phyloP scores from a whole-genome alignment of 2,113 vertebrate genomes.

The Paradisaea rubra region DNA sequence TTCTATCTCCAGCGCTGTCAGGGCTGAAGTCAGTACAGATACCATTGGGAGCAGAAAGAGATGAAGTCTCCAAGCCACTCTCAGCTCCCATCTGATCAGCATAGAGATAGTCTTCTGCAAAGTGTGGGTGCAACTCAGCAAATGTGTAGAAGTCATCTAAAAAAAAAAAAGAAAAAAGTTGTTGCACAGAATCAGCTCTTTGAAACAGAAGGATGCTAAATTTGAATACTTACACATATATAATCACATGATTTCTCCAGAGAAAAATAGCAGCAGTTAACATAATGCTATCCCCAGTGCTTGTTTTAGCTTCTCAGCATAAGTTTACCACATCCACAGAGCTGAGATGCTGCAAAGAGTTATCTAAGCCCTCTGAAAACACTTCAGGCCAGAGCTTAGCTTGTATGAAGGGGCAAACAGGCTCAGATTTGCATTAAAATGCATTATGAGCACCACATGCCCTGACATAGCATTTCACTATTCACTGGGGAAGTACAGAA shows the following conservation, averaged over 20 bases:
- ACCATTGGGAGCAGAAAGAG: constrained; percentile 78
- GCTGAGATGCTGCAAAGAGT: neutral
- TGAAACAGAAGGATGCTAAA: constrained; percentile 37
- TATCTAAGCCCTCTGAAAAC: neutral
- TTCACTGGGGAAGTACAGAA: neutral
- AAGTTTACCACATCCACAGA: neutral
- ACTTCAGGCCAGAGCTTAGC: neutral
- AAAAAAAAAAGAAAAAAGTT: neutral
- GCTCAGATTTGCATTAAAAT: neutral
- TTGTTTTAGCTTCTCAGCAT: neutral
- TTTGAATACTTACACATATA: constrained; percentile 1
- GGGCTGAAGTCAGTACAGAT: constrained; percentile 95
- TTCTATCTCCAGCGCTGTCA: constrained; percentile 57
- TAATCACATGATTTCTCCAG: neutral
- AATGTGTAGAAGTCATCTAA: constrained; percentile 87
- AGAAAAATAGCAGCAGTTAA: constrained; percentile 39
- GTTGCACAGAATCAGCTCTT: constrained; percentile 18
- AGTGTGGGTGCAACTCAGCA: constrained; percentile 78
- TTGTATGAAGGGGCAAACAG: neutral
- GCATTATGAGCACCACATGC: neutral
- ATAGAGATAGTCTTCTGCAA: constrained; percentile 85
- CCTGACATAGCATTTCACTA: neutral
- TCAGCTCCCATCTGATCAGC: constrained; percentile 71
- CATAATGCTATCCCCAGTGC: neutral
- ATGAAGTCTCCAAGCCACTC: constrained; percentile 48